A percentile compares a stretch with the other conserved stretches of the same genome.
Evolutionary conservation across 2,113 vertebrate species (phyloP).

Genomic region (Gallinago undulata): DNA sequence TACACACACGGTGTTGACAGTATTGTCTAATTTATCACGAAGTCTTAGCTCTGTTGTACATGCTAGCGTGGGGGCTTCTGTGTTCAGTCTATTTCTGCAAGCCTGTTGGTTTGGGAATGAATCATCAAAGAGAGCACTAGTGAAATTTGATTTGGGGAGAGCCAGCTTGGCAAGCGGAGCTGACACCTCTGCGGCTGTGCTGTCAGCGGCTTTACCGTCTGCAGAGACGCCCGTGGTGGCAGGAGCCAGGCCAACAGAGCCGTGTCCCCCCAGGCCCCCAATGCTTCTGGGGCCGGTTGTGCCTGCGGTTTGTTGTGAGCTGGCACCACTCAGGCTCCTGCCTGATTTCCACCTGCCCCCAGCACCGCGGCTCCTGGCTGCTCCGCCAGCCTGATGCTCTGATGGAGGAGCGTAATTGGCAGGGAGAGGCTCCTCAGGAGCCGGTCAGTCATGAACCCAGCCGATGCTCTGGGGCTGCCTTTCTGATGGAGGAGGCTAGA

Average conservation of each 20-base stretch:
- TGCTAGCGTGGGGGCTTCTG: conserved; percentile 26
- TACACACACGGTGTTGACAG: conserved; percentile 49
- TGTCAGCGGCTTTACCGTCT: background rate
- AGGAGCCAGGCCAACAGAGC: background rate
- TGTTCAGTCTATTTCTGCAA: conserved; percentile 51
- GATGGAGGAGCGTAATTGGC: background rate
- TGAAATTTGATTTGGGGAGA: conserved; percentile 27
- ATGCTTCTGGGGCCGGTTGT: accelerated
- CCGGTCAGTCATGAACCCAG: accelerated
- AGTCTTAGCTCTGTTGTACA: conserved; percentile 53
- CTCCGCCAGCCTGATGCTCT: background rate
- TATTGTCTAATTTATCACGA: conserved; percentile 58
- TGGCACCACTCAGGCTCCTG: background rate
- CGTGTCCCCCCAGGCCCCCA: background rate
- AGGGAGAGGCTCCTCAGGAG: background rate
- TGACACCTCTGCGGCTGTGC: background rate
- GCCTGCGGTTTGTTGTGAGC: accelerated
- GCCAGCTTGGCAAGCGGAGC: background rate
- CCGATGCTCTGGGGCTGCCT: background rate
- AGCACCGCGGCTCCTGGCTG: accelerated
- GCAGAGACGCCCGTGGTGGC: background rate
- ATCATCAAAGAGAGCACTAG: conserved; percentile 53
- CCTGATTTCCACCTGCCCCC: background rate
- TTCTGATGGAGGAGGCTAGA: background rate
- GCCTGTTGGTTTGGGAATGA: conserved; percentile 36